These are phyloP conservation scores for Falco berigora DNA, from an alignment of 2,797 vertebrate species.

Conservation along the genomic window DNA sequence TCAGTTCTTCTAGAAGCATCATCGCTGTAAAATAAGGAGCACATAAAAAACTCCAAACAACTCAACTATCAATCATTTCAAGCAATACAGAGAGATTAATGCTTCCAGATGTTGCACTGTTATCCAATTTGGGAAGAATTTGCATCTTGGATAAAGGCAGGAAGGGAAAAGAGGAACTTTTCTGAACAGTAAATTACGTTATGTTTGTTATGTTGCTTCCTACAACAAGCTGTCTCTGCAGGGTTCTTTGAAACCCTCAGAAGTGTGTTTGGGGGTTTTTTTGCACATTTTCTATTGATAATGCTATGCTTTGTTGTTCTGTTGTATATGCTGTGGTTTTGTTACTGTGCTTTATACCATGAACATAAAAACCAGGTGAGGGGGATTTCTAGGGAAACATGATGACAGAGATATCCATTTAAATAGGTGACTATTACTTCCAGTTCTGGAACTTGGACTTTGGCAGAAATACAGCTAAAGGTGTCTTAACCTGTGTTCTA, in stretches of 20 bases:
- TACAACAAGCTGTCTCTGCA: not conserved
- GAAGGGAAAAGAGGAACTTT: not conserved
- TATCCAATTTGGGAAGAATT: not conserved
- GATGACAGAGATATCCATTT: not conserved
- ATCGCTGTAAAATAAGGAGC: not conserved
- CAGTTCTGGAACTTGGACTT: not conserved
- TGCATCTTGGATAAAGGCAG: not conserved
- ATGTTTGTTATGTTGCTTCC: not conserved
- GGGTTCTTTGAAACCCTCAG: not conserved
- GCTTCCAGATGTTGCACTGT: not conserved
- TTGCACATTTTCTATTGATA: not conserved
- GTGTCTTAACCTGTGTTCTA: not conserved
- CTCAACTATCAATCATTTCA: not conserved
- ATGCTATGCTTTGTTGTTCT: not conserved
- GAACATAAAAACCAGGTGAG: not conserved
- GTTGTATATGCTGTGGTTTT: not conserved
- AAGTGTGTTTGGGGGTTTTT: not conserved
- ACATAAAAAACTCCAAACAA: not conserved
- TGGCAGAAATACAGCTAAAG: not conserved
- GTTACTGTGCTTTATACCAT: not conserved
- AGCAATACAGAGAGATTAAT: not conserved
- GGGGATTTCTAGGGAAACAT: not conserved
- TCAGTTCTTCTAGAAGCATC: not conserved
- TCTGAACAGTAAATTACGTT: not conserved
- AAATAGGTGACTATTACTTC: not conserved